Percentiles rank a stretch among this genome's conserved stretches.
Evolutionary conservation across 1,140 invertebrate genomes (phyloP).

Genomic region (Drosophila subobscura): DNA sequence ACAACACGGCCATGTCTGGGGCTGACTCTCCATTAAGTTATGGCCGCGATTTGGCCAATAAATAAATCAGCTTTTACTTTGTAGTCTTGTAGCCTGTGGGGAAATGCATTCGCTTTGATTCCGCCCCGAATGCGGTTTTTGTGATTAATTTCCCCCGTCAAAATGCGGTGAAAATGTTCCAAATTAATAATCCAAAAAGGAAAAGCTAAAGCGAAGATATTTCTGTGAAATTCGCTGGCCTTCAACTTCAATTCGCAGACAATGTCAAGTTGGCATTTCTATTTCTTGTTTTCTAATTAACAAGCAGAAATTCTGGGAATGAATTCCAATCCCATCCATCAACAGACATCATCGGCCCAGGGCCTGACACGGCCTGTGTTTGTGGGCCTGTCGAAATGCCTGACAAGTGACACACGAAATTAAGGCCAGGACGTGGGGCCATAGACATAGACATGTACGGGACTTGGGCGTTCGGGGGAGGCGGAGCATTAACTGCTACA

Average conservation of each 20-base stretch:
- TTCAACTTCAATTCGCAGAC: slow-evolving; percentile 66
- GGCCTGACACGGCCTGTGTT: slow-evolving; percentile 17
- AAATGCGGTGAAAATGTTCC: slow-evolving; percentile 3
- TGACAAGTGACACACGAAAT: slow-evolving; percentile 71
- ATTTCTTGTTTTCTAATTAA: slow-evolving; percentile 71
- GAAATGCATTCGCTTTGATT: slow-evolving; percentile 68
- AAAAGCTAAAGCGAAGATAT: slow-evolving; percentile 7
- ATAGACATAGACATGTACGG: neutral
- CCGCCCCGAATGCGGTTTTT: slow-evolving; percentile 25
- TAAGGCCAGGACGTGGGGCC: slow-evolving; percentile 26
- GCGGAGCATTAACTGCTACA: neutral
- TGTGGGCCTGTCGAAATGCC: slow-evolving; percentile 52
- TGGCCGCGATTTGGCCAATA: slow-evolving; percentile 52
- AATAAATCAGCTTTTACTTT: slow-evolving; percentile 69
- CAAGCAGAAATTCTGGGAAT: slow-evolving; percentile 40
- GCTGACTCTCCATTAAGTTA: slow-evolving; percentile 28
- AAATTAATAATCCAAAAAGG: neutral
- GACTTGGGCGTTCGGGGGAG: neutral
- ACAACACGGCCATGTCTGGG: slow-evolving; percentile 3
- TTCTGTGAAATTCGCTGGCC: slow-evolving; percentile 33
- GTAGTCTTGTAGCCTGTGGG: slow-evolving; percentile 28
- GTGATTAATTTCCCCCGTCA: slow-evolving; percentile 37
- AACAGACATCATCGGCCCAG: slow-evolving; percentile 19
- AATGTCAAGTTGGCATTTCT: slow-evolving; percentile 70
- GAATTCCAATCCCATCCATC: slow-evolving; percentile 39